Evolutionary conservation across 1,140 invertebrate species (phyloP).

Genomic region (Eriosoma lanigerum): DNA sequence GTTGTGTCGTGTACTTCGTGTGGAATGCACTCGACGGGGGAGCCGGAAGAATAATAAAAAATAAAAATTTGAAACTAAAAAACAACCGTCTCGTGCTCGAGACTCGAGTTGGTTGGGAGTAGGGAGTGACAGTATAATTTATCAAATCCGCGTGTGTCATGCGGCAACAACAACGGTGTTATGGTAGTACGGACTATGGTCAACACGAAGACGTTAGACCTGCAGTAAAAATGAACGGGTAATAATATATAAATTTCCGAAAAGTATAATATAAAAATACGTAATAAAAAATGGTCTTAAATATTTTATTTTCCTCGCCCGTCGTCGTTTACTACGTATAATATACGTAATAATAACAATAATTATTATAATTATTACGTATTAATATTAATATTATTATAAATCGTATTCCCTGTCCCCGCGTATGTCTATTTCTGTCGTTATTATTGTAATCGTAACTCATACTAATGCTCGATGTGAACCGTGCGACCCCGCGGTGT

Average conservation of each 20-base stretch:
- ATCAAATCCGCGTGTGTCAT: slow-evolving; percentile 10
- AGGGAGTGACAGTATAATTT: neutral
- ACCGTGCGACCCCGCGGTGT: neutral
- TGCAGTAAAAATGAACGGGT: neutral
- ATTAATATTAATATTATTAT: too few relatives aligned
- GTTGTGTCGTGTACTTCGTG: neutral
- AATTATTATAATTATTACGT: too few relatives aligned
- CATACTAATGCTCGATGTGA: neutral
- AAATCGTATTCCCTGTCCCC: too few relatives aligned
- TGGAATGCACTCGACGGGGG: slow-evolving; percentile 21
- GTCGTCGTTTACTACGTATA: too few relatives aligned
- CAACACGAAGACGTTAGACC: neutral
- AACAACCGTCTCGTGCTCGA: neutral
- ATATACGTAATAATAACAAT: too few relatives aligned
- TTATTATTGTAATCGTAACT: too few relatives aligned
- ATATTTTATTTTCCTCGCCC: too few relatives aligned
- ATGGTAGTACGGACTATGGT: slow-evolving; percentile 24
- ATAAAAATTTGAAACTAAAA: neutral
- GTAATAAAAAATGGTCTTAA: too few relatives aligned
- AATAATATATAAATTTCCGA: neutral
- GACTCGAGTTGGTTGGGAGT: neutral
- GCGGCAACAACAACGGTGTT: slow-evolving; percentile 23
- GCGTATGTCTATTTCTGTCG: too few relatives aligned
- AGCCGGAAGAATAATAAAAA: slow-evolving; percentile 17
- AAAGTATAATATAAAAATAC: too few relatives aligned